Evolutionary conservation across 2,113 vertebrate species (phyloP).

Genomic region (Egretta garzetta): DNA sequence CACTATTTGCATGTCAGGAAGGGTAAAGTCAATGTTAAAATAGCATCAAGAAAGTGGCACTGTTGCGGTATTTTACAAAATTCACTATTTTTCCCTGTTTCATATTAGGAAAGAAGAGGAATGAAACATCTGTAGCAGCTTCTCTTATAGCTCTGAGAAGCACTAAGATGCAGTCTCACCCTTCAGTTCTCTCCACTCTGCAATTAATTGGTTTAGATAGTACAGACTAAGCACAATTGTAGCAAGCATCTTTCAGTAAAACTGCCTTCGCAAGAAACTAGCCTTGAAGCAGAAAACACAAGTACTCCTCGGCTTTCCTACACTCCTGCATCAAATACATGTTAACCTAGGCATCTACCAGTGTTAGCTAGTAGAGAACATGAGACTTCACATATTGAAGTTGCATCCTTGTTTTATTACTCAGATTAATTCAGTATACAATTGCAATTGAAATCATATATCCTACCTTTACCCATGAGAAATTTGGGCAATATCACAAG

Average conservation of each 20-base stretch:
- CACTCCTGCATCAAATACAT: not conserved
- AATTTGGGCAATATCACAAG: not conserved
- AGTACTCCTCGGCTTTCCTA: not conserved
- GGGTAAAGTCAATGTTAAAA: not conserved
- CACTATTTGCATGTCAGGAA: not conserved
- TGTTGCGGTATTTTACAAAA: not conserved
- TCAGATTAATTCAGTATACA: not conserved
- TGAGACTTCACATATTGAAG: not conserved
- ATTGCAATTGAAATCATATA: not conserved
- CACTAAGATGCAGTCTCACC: not conserved
- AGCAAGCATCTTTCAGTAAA: not conserved
- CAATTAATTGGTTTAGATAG: not conserved
- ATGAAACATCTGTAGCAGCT: not conserved
- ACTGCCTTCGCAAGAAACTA: not conserved
- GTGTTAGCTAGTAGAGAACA: not conserved
- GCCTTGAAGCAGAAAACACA: not conserved
- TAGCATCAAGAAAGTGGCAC: not conserved
- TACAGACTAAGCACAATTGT: not conserved
- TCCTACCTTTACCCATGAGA: constrained; percentile 37
- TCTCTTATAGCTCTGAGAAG: not conserved
- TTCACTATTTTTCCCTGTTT: not conserved
- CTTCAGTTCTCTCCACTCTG: not conserved
- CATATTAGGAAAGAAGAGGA: not conserved
- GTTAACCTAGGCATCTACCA: not conserved
- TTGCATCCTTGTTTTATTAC: not conserved